Evolutionary conservation across 2,888 invertebrate species (phyloP).

Genomic region (Macrophya annulata): DNA sequence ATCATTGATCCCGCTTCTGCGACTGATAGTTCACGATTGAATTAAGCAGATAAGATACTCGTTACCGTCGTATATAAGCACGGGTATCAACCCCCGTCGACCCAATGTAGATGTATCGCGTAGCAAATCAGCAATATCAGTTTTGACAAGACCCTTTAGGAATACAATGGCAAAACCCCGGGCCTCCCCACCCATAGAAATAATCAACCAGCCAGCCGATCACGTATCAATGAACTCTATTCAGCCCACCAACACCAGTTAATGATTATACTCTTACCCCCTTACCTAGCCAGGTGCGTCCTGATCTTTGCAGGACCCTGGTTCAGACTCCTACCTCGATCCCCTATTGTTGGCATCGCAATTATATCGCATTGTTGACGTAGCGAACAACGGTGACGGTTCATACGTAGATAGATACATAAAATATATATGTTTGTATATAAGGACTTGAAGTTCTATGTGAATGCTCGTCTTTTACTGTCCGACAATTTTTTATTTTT

Average conservation of each 20-base stretch:
- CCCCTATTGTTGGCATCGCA: constrained; percentile 37
- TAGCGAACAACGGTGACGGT: not conserved
- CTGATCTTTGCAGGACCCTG: constrained; percentile 21
- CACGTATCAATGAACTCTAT: constrained; percentile 73
- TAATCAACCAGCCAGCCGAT: constrained; percentile 67
- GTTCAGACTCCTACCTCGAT: not conserved
- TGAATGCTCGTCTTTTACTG: not conserved
- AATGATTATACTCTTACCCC: constrained; percentile 65
- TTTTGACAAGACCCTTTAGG: constrained; percentile 73
- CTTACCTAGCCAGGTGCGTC: constrained; percentile 56
- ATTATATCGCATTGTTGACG: constrained; percentile 46
- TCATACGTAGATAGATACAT: not conserved
- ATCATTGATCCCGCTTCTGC: not conserved
- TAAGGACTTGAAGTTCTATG: not conserved
- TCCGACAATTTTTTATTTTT: not conserved
- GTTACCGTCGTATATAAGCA: not conserved
- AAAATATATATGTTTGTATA: not conserved
- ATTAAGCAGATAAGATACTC: constrained; percentile 46
- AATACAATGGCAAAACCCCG: constrained; percentile 65
- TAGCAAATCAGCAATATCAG: constrained; percentile 74
- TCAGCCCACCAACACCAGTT: constrained; percentile 70
- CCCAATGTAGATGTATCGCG: constrained; percentile 65
- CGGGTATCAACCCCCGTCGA: not conserved
- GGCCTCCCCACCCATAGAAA: constrained; percentile 54
- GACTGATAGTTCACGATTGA: not conserved